Conservation (phyloP, 2,797 vertebrate genomes). For the Rhynchotus rufescens region DNA sequence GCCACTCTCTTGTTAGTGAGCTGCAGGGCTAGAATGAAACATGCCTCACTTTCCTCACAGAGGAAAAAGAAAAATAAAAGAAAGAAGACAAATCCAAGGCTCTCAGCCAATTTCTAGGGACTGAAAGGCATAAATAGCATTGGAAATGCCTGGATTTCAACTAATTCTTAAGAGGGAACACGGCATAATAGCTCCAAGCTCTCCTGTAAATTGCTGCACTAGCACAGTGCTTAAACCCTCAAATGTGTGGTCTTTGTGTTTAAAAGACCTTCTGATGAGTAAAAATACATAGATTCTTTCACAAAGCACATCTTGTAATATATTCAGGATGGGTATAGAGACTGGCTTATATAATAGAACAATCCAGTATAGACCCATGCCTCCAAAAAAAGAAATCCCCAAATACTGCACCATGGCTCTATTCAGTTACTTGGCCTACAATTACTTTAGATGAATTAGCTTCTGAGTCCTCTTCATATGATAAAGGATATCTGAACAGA, state of each 20-base stretch:
- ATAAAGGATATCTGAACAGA: background rate
- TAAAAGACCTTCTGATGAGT: background rate
- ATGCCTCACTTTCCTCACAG: constrained; percentile 20
- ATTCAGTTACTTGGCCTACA: background rate
- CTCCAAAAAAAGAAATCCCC: background rate
- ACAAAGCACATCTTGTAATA: background rate
- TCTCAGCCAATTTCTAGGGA: constrained; percentile 9
- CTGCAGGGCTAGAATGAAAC: accelerated
- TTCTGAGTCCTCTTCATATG: background rate
- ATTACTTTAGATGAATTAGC: constrained; percentile 7
- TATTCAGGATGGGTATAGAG: constrained; percentile 4
- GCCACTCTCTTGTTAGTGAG: background rate
- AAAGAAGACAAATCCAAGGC: constrained; percentile 26
- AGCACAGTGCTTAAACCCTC: background rate
- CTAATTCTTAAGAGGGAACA: background rate
- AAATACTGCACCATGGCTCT: background rate
- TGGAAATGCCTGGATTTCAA: constrained; percentile 29
- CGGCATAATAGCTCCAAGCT: background rate
- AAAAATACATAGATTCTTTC: background rate
- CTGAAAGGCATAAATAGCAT: constrained; percentile 35
- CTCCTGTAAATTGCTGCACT: background rate
- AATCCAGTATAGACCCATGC: background rate
- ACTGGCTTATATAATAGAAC: constrained; percentile 4
- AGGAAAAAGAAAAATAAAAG: background rate
- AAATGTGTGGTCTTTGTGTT: background rate